phyloP scores from a whole-genome alignment of 2,888 invertebrate species.

The Cistogaster globosa region DNA sequence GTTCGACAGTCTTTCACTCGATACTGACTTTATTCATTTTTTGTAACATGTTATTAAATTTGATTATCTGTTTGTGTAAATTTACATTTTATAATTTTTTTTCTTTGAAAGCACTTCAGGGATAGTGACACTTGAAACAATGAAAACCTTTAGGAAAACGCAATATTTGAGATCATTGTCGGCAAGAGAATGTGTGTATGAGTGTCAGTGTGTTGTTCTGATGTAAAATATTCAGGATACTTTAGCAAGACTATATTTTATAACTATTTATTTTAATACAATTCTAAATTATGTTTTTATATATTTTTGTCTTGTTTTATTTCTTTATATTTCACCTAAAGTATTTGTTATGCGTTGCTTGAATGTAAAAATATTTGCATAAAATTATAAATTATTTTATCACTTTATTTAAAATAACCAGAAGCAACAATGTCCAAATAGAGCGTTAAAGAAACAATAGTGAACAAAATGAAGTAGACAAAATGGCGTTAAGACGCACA shows the following conservation, averaged over 20 bases:
- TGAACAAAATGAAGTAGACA: conserved; percentile 28
- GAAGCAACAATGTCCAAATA: conserved; percentile 56
- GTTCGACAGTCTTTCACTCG: not conserved
- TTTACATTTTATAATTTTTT: conserved; percentile 30
- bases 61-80: not conserved
- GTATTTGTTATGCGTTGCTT: conserved; percentile 11
- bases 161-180: not conserved
- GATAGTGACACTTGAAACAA: not conserved
- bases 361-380: not conserved
- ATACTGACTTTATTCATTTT: not conserved
- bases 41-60: conserved; percentile 15
- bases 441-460: conserved; percentile 35
- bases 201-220: no score
- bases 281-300: not conserved
- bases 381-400: conserved; percentile 15
- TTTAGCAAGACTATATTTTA: not conserved
- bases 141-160: not conserved
- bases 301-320: not conserved
- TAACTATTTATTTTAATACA: conserved; percentile 7
- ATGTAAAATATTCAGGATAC: not conserved
- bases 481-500: conserved; percentile 27
- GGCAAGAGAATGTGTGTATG: not conserved
- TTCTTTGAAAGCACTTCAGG: not conserved
- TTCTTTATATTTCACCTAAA: conserved; percentile 1
- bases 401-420: conserved; percentile 16